Conservation (phyloP, 2,113 vertebrate species). For the Leptobrachium leishanense region DNA sequence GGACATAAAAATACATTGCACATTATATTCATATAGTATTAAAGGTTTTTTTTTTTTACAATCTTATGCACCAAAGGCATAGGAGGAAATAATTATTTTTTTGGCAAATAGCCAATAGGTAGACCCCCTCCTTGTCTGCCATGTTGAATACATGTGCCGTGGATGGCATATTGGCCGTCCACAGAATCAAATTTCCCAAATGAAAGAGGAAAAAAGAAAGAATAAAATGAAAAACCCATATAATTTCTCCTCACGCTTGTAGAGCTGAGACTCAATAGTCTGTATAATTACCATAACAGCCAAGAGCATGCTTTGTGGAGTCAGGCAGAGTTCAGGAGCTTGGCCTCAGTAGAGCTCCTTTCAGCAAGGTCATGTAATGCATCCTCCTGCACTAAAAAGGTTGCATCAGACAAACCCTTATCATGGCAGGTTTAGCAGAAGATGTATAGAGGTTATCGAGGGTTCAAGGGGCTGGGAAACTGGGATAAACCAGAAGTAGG, state of each 20-base stretch:
- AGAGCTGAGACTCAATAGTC: not conserved
- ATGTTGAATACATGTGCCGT: not conserved
- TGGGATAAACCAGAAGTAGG: slow-evolving; percentile 2
- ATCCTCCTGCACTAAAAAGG: slow-evolving; percentile 4
- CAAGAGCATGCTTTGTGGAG: not conserved
- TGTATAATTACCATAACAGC: not conserved
- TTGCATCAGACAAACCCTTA: not conserved
- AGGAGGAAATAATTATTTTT: too few species aligned
- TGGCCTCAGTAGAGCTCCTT: not conserved
- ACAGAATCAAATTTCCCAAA: slow-evolving; percentile 14
- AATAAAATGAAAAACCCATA: too few species aligned
- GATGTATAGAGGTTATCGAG: not conserved
- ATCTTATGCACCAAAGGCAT: too few species aligned
- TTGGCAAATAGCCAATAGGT: too few species aligned
- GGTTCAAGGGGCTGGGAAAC: not conserved
- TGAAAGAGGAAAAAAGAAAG: slow-evolving; percentile 15
- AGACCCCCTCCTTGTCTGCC: too few species aligned
- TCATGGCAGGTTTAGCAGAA: slow-evolving; percentile 3
- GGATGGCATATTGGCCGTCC: too few species aligned
- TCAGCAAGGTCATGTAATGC: slow-evolving; percentile 1
- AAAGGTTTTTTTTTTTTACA: too few species aligned
- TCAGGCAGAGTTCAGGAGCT: slow-evolving; percentile 8
- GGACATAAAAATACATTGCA: too few species aligned
- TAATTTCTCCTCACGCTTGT: not conserved
- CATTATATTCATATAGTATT: too few species aligned